Conservation (phyloP, 2,113 vertebrate species). For the Dolichotis patagonum region DNA sequence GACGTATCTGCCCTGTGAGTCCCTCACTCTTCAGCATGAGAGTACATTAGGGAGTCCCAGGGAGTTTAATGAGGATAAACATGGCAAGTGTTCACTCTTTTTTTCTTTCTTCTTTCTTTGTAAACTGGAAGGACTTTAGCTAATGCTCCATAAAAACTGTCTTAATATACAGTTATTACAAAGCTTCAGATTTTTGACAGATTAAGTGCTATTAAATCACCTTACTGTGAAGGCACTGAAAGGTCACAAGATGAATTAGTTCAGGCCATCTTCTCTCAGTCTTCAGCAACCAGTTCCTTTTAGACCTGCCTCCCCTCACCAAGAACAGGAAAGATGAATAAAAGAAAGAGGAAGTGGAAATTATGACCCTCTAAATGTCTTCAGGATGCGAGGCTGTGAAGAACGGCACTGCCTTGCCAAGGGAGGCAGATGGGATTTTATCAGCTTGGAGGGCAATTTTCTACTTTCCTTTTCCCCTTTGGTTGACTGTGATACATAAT, state of each 20-base stretch:
- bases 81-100: neutral
- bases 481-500: conserved; percentile 80
- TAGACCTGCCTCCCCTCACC: conserved; percentile 35
- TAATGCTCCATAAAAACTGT: conserved; percentile 88
- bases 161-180: conserved; percentile 91
- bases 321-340: conserved; percentile 75
- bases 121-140: conserved; percentile 86
- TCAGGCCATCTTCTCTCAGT: conserved; percentile 85
- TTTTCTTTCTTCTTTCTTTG: conserved; percentile 71
- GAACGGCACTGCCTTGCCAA: conserved; percentile 85
- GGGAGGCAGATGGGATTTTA: conserved; percentile 86
- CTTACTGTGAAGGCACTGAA: conserved; percentile 88
- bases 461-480: conserved; percentile 68
- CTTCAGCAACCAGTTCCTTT: conserved; percentile 79
- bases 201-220: conserved; percentile 92
- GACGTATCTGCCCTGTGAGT: neutral
- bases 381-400: conserved; percentile 84
- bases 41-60: conserved; percentile 18
- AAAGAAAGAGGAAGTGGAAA: conserved; percentile 85
- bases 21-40: neutral
- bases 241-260: conserved; percentile 91
- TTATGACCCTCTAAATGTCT: conserved; percentile 88
- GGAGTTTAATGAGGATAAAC: conserved; percentile 26
- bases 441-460: conserved; percentile 85
- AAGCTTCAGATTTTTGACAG: conserved; percentile 90